Evolutionary conservation across 92 coral and sea anemone species (phyloP), one percentile per base, ranked within the genome.

Genomic region (Epizoanthus fatuus): DNA sequence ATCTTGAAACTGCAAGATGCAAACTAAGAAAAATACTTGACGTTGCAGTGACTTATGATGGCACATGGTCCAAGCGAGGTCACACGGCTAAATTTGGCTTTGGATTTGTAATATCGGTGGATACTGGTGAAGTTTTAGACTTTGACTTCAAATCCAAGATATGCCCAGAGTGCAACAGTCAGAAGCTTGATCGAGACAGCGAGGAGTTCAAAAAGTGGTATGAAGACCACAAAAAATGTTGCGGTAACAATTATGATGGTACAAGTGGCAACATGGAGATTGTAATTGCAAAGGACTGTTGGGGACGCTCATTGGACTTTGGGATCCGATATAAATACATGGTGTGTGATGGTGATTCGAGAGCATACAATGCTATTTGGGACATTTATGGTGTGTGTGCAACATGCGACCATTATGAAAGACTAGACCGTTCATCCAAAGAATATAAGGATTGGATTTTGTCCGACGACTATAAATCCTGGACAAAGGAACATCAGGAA

Each of bases 221-320:
- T 71, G 66, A 82, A 52, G 38, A 29, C 49, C 87, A 82, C 63
- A 54, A 82, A 39, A 38, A 44, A 11, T 35, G 37, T 63, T 82
- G 87, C 66, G 39, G 81, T 47, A 68, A 82, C 17, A 69, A 52
- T 19, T 82, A 42, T 82, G 69, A 82, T 68, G 87, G 82, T 47
- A 82, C 81, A 32, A 82, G 87, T 82, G 83, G 87, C 11, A 67
- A 70, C 44, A 82, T 71, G 87, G 87, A 82, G 60, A 80, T 82
- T 32, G 64, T 47, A n/a, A 69, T 82, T 29, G 81, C 86, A 9
- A 64, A 65, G 42, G 86, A 81, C 15, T 32, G 45, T 6, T 81
- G 86, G 86, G 60, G 19, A 35, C 63, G 86, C 6, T 81, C 86
- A 68, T 40, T 47, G 37, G 86, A 81, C 8, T 69, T 67, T 45